Evolutionary conservation across 2,888 invertebrate species (phyloP), one percentile per base, ranked within the genome.

Genomic region (Sesamia inferens): DNA sequence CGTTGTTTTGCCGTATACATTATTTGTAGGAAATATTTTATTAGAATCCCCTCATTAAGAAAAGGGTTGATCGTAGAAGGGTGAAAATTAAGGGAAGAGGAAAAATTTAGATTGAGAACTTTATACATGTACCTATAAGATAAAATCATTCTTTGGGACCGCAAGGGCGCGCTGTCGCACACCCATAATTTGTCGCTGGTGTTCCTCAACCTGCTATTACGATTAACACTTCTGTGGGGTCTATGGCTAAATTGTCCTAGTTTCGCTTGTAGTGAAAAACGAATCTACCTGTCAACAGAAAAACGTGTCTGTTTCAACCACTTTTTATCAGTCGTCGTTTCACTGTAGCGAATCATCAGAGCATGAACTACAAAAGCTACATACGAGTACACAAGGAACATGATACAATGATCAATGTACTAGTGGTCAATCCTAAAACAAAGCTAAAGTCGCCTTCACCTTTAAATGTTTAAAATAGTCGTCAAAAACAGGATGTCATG

Each of bases 401-500:
- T 19, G 24, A 64, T 14, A 24, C 51, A 74, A 48, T 19, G 7
- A 0, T 57, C 4, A 0, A 11, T 16, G 22, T 64, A 16, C 66
- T 54, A 61, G 59, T 64, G 16, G 48, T 57, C 39, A 69, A 54
- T 61, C 44, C 63, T 44, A 57, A 58, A 73, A 76, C 47, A 63
- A 71, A 65, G 58, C 44, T 66, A 59, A 68, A 55, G 64, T 74
- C 69, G 31, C 66, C 39, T 70, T 63, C 63, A 66, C 67, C 39
- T 59, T 51, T 55, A 42, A 71, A 54, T 51, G 22, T 31, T 48
- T 62, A 22, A 68, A 72, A 39, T 59, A 71, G 47, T 73, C 81
- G 76, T 73, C 74, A 78, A 78, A 85, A 75, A 78, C 76, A 79
- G 54, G 71, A 76, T 14, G 62, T 81, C 79, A 70, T 79, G 61